phyloP scores from a whole-genome alignment of 2,797 vertebrate genomes.

The Tachyglossus aculeatus region DNA sequence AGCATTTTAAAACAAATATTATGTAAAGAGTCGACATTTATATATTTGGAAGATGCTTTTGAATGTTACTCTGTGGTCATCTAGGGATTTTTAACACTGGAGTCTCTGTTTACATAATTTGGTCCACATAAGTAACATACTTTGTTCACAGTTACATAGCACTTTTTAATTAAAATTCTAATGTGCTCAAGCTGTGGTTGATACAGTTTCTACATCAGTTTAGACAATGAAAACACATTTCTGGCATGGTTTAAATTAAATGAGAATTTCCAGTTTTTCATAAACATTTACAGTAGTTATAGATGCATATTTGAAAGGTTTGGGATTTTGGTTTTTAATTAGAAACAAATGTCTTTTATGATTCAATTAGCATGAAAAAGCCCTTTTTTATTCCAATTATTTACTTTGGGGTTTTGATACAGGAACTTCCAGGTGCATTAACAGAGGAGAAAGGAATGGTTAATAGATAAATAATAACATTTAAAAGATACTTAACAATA shows the following conservation, averaged over 20 bases:
- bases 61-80: not conserved
- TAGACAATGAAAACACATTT: constrained; percentile 67
- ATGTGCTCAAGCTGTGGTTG: constrained; percentile 55
- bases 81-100: not conserved
- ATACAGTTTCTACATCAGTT: constrained; percentile 45
- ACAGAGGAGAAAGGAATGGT: too few relatives aligned
- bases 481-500: too few relatives aligned
- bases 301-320: constrained; percentile 67
- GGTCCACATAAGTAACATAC: constrained; percentile 19
- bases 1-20: too few relatives aligned
- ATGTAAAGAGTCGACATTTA: not conserved
- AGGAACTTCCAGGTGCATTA: too few relatives aligned
- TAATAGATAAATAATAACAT: too few relatives aligned
- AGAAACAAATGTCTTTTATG: constrained; percentile 53
- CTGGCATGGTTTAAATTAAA: constrained; percentile 73
- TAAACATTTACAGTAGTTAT: constrained; percentile 73
- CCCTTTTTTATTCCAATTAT: constrained; percentile 33
- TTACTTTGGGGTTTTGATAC: constrained; percentile 22
- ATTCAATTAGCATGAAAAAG: constrained; percentile 35
- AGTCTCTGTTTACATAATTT: not conserved
- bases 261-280: constrained; percentile 69
- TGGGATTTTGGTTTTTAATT: constrained; percentile 66
- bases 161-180: constrained; percentile 58
- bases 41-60: not conserved
- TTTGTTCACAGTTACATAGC: constrained; percentile 46